Evolutionary conservation across 1,140 invertebrate species (phyloP).

Genomic region (Euwallacea fornicatus): DNA sequence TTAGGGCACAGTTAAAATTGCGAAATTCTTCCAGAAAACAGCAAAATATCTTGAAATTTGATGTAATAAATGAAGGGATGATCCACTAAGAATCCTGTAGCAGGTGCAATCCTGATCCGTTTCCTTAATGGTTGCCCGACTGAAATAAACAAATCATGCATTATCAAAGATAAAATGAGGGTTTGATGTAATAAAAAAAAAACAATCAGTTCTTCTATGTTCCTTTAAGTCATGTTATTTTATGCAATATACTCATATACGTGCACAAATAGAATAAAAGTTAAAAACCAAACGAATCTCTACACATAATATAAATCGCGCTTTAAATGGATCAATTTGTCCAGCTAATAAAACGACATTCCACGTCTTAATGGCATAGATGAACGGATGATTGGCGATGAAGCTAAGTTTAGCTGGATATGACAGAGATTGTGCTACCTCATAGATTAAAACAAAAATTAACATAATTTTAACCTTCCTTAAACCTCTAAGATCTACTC

Average conservation of each 20-base stretch:
- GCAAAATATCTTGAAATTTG: conserved; percentile 7
- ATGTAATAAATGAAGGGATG: conserved; percentile 14
- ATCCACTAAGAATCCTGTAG: conserved; percentile 1
- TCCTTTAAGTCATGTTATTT: too few relatives aligned
- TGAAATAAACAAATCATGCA: too few relatives aligned
- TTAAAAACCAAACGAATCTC: too few relatives aligned
- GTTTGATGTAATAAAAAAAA: too few relatives aligned
- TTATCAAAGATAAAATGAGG: too few relatives aligned
- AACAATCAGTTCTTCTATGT: too few relatives aligned
- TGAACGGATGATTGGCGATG: conserved; percentile 20
- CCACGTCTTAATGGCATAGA: conserved; percentile 16
- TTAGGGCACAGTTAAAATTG: background rate
- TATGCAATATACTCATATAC: too few relatives aligned
- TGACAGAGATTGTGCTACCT: conserved; percentile 7
- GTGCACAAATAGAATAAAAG: too few relatives aligned
- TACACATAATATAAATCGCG: too few relatives aligned
- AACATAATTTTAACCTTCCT: background rate
- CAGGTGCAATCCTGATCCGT: too few relatives aligned
- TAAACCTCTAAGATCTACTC: too few relatives aligned
- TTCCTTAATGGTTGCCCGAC: too few relatives aligned
- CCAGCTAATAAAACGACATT: conserved; percentile 32
- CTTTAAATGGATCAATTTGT: background rate
- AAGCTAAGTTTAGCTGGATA: conserved; percentile 3
- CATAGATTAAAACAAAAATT: conserved; percentile 23
- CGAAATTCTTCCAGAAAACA: conserved; percentile 11